Base-by-base conservation (phyloP, 2,797 vertebrate species). In the Danio albolineatus region DNA sequence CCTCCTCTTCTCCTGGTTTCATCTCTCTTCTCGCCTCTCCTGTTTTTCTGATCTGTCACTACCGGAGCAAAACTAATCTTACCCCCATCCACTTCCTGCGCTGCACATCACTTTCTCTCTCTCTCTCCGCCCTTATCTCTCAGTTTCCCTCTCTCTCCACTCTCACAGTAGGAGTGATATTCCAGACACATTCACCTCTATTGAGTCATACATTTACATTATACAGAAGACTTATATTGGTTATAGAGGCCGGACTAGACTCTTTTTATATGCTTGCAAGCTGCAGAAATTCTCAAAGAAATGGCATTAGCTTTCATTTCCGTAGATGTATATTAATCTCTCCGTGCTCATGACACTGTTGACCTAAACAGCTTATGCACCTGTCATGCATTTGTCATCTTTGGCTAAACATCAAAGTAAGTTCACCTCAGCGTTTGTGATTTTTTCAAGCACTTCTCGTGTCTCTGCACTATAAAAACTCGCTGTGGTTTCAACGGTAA, bases 61-160 rank as follows among this genome's bases (percentile, higher is more conserved):
- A 92, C 91, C 87, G 53, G 92, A 92, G 92, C 92, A 92, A 91
- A 92, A 92, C 92, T 92, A 93, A 93, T 93, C 92, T 85, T n/a
- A 72, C 81, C 79, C 72, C 82, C 83, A 81, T 77, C 67, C 73
- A 73, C 59, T 39, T 65, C 67, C 28, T 57, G 60, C 79, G 48
- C 36, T 16, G 36, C 17, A 1, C 57, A 76, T 75, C 48, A 46
- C 71, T 84, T n/a, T n/a, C 79, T 79, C 64, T 46, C 49, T 12
- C 44, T 56, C 76, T 21, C 57, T 51, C 79, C 86, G 73, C 69
- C 66, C 57, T 72, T 71, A 78, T 81, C 80, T 85, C 78, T 82
- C 51, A 8, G 39, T 43, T 56, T 54, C 7, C 43, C 9, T 71
- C 57, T 62, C 61, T 16, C 10, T 10, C 14, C 59, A 8, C 43